Evolutionary conservation across 1,140 invertebrate genomes (phyloP), one percentile per base, ranked within the genome.

Genomic region (Drosophila chauvacae): DNA sequence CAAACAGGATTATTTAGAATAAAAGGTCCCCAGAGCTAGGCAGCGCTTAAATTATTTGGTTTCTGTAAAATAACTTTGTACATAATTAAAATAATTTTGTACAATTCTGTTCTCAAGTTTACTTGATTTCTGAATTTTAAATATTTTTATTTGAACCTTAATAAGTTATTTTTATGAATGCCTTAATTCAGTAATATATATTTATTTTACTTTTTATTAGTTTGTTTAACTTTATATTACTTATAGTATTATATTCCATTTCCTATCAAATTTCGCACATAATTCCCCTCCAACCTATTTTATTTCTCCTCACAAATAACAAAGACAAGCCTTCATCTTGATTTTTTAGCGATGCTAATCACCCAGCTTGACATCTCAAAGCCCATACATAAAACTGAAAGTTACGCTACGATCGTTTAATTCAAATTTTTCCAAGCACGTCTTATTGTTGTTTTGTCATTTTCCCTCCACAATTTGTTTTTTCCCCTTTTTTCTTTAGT

Each of bases 311-410:
- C 6, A 23, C 11, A 60, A 55, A 39, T 37, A 11, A 41, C 16
- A 60, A 50, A 44, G 60, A 48, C 83, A 87, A 80, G 37, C 63
- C 80, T 66, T 57, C 5, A 18, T 18, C 10, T 18, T 13, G 70
- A 60, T 16, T 48, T 48, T 65, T 69, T 41, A 42, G 18, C 41
- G 59, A 68, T 69, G 42, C n/a, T 33, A 53, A 76, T 71, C 69
- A 39, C 39, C 14, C 20, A 45, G 47, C 70, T 65, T 79, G 64
- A 47, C 56, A 72, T 80, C 81, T 87, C 80, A 65, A 70, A 63
- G 53, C 59, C 65, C 16, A 9, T 60, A 63, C 83, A 82, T 82
- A 61, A 50, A 80, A 79, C 70, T 76, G 55, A 83, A 44, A 47
- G 35, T 45, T 57, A n/a, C 28, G 28, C 28, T 50, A 3, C 35